Evolutionary conservation across 2,797 vertebrate species (phyloP), one percentile per base, ranked within the genome.

Genomic region (Microcaecilia unicolor): DNA sequence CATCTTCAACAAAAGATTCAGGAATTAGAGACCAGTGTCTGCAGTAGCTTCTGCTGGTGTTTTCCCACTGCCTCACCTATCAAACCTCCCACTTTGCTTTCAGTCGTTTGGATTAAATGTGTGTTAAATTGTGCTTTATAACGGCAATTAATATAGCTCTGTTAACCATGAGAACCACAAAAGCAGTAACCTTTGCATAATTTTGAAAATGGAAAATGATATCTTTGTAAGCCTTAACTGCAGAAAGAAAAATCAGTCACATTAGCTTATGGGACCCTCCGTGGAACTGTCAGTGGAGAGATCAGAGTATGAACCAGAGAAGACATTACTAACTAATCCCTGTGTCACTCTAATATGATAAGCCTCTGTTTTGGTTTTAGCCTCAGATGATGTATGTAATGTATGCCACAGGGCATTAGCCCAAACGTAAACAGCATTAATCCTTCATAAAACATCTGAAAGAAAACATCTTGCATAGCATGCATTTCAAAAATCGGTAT

Each of bases 301-400:
- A 18, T 26, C 11, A 9, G 1, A 16, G 9, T 12, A 47, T 24
- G 27, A 27, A n/a, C 31, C 37, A 4, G n/a, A 37, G 13, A 3
- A 24, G 6, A 2, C 4, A 3, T 1, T 38, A 21, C 21, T 32
- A 1, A 0, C 27, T 20, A 38, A 22, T 22, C n/a, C n/a, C n/a
- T 3, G 2, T 1, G 0, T 17, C 8, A 13, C 23, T 56, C 44
- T 28, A 40, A 41, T 13, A 31, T 11, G n/a, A 4, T 33, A 53
- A 46, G 45, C 33, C 34, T 44, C 8, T n/a, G 8, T 51, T 53
- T 51, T 52, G 16, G 5, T 57, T 47, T 49, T 34, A 28, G 41
- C 20, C 47, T 3, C 5, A 10, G n/a, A n/a, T n/a, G n/a, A 10
- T 2, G 5, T 19, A 2, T 2, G 18, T 48, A 17, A 10, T 41